Evolutionary conservation across 2,888 invertebrate species (phyloP).

Genomic region (Ceratothoa steindachneri): DNA sequence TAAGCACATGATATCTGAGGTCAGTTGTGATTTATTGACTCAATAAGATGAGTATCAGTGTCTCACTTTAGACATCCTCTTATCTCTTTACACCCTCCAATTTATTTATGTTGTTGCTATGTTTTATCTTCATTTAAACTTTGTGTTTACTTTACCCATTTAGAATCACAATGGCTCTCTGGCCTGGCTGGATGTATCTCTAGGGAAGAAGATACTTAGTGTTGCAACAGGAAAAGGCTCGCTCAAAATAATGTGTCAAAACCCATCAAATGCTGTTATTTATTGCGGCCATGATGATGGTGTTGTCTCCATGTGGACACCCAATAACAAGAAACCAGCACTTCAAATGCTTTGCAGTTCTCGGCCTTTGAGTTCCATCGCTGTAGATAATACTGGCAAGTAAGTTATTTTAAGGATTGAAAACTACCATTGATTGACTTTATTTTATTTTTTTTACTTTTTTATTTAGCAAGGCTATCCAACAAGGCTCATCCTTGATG

Average conservation of each 20-base stretch:
- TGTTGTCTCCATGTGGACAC: slow-evolving; percentile 91
- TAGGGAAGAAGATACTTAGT: slow-evolving; percentile 80
- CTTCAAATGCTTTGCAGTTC: slow-evolving; percentile 88
- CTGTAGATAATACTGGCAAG: slow-evolving; percentile 79
- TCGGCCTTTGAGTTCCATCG: slow-evolving; percentile 71
- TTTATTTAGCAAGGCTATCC: no score
- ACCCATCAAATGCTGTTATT: slow-evolving; percentile 87
- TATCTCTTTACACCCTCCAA: no score
- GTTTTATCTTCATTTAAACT: no score
- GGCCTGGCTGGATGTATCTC: slow-evolving; percentile 89
- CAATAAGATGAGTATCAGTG: no score
- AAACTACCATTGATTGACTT: no score
- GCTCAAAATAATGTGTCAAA: slow-evolving; percentile 79
- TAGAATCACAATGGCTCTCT: slow-evolving; percentile 66
- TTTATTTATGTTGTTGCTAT: no score
- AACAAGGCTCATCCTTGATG: no score
- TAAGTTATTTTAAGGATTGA: slow-evolving; percentile 59
- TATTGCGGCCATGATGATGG: slow-evolving; percentile 85
- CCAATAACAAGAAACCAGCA: slow-evolving; percentile 75
- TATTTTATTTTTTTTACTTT: no score
- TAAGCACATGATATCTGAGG: no score
- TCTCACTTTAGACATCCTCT: no score
- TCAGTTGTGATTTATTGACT: no score
- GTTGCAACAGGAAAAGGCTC: slow-evolving; percentile 72
- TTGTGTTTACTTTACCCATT: no score